These are phyloP conservation scores for Danio rerio DNA, from an alignment of 2,113 vertebrate species.

Conservation along the genomic window DNA sequence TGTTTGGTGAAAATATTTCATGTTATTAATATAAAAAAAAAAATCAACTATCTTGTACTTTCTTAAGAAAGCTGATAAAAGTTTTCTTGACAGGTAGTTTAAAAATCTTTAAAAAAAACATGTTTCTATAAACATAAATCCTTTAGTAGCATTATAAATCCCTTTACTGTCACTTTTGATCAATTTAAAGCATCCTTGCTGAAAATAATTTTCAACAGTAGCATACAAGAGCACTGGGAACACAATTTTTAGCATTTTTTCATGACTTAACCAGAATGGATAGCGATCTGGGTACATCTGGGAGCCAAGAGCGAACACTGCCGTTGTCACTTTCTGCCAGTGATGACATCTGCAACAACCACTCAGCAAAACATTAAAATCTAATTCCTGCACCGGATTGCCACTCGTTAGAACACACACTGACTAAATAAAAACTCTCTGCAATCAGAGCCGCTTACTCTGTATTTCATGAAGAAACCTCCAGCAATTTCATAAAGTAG, in stretches of 20 bases:
- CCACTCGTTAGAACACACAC: neutral
- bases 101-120: too few species aligned
- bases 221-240: neutral
- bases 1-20: too few species aligned
- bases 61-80: too few species aligned
- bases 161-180: neutral
- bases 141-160: neutral
- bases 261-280: neutral
- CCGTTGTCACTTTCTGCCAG: neutral
- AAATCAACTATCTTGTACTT: too few species aligned
- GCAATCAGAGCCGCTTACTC: conserved; percentile 11
- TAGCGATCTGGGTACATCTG: neutral
- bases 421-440: conserved; percentile 12
- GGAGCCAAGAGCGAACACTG: neutral
- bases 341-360: neutral
- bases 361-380: conserved; percentile 25
- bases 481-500: conserved; percentile 3
- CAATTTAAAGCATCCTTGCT: neutral
- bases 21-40: too few species aligned
- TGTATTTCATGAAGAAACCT: neutral
- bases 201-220: neutral
- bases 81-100: too few species aligned
- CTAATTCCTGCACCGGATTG: neutral
- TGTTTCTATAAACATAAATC: neutral
- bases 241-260: neutral